Base-by-base conservation (phyloP, 2,113 vertebrate species). In the Salvelinus fontinalis region DNA sequence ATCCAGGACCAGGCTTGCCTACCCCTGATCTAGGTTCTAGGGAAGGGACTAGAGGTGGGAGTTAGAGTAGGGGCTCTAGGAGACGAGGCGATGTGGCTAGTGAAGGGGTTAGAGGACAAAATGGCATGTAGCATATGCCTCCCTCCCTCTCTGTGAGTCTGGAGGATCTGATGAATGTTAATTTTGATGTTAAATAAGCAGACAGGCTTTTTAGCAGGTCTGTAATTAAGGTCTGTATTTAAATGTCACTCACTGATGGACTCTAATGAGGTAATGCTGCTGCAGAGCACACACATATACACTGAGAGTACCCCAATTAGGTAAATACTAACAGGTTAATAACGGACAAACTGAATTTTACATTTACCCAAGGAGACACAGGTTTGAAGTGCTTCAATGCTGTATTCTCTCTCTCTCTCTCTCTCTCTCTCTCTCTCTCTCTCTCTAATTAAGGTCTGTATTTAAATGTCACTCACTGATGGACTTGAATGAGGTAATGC, bases 381-480 rank as follows among this genome's bases (percentile, higher is more conserved):
- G 39, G 39, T 14, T 27, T 16, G 14, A 67, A 31, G 14, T 67
- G 26, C 27, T 44, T 44, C 9, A 34, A 44, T 16, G 9, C 13
- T 0, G 0, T 44, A 44, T 44, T 11, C 39, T 44, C 39, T 44
- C 39, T 34, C 82, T 44, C 8, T 12, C 82, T 44, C 9, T 44
- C 82, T 12, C 9, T 3, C 82, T 44, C 9, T 12, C 26, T 26
- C 27, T 3, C 27, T 27, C 27, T 3, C 27, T 27, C 29, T 29
- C 29, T 83, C 82, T 44, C 9, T 44, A 44, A 44, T 44, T 44
- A 44, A 44, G 39, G 39, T 39, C 34, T 86, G 82, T 88, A 89
- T 89, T 92, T 90, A 91, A 92, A 92, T 92, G 85, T 89, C 88
- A 88, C 86, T 82, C 79, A 81, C 86, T 85, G 91, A 91, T 92